Percentiles rank a stretch among this genome's conserved stretches.
Conservation (phyloP, 2,113 vertebrate species). For the Myrmophylax atrothorax region DNA sequence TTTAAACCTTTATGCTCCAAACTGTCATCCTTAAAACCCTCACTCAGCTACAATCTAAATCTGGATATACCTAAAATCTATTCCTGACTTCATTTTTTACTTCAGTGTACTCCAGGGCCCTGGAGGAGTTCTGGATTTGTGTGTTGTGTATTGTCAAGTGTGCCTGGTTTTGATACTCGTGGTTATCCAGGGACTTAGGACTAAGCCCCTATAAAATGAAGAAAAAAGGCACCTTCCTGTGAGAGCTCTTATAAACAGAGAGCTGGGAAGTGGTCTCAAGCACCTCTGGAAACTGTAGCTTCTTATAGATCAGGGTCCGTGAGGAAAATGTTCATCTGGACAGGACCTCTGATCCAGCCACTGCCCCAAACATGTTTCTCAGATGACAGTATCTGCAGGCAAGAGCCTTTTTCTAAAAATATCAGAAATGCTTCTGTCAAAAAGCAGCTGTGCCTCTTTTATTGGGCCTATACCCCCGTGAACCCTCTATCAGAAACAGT, state of each 20-base stretch:
- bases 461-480: background rate
- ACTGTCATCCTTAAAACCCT: background rate
- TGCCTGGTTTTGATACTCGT: background rate
- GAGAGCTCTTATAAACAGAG: background rate
- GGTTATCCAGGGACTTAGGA: background rate
- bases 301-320: background rate
- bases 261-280: background rate
- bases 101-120: background rate
- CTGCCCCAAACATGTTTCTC: background rate
- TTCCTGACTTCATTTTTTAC: background rate
- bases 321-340: background rate
- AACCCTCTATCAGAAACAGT: background rate
- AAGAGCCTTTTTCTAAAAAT: background rate
- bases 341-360: background rate
- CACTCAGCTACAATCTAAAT: background rate
- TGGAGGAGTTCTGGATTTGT: background rate
- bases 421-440: background rate
- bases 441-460: background rate
- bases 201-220: background rate
- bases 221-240: background rate
- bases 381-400: background rate
- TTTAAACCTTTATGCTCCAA: background rate
- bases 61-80: background rate
- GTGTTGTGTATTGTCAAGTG: background rate
- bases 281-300: background rate